Conservation (phyloP, 92 coral and sea anemone species). For the Umimayanthus kanabou region DNA sequence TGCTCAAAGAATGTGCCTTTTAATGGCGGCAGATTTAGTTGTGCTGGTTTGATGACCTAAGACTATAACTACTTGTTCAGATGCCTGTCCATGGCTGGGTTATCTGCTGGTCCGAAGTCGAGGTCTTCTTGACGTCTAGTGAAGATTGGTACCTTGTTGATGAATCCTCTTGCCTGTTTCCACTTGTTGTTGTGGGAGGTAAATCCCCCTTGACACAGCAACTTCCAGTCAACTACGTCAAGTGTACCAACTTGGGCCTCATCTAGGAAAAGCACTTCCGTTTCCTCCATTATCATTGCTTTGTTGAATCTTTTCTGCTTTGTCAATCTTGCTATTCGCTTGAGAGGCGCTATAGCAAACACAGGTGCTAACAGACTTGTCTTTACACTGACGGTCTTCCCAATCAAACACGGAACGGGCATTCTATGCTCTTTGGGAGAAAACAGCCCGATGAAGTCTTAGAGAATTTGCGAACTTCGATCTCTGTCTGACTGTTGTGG, state of each 20-base stretch:
- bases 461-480: not conserved
- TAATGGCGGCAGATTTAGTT: no score
- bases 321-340: constrained; percentile 44
- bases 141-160: constrained; percentile 19
- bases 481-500: constrained; percentile 35
- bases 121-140: constrained; percentile 54
- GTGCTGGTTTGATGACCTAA: no score
- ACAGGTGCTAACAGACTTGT: constrained; percentile 56
- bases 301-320: constrained; percentile 58
- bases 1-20: no score
- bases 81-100: no score
- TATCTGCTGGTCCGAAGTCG: constrained; percentile 48
- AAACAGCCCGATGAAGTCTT: constrained; percentile 44
- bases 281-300: constrained; percentile 45
- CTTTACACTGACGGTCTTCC: constrained; percentile 53
- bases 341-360: constrained; percentile 28
- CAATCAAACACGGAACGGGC: constrained; percentile 54
- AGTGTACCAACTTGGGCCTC: constrained; percentile 39
- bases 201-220: constrained; percentile 50
- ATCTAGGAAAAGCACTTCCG: constrained; percentile 57
- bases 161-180: constrained; percentile 49
- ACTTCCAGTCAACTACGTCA: constrained; percentile 60
- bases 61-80: no score
- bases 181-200: constrained; percentile 56
- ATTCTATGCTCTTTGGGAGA: constrained; percentile 43